A percentile compares a stretch with the other conserved stretches of the same genome.
These are phyloP conservation scores for Trichonephila inaurata DNA, from an alignment of 1,140 invertebrate species.

Conservation along the genomic window DNA sequence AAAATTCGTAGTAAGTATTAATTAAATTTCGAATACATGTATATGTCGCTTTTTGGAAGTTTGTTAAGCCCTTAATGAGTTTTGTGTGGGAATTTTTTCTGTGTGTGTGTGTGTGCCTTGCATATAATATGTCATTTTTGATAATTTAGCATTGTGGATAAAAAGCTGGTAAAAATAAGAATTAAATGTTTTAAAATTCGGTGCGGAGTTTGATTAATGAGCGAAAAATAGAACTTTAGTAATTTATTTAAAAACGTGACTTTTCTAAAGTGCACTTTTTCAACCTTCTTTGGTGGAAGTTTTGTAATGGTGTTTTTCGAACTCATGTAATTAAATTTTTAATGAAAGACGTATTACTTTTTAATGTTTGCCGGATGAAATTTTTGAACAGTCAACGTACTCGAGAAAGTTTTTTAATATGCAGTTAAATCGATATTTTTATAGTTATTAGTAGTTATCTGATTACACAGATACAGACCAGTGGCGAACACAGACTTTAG, in stretches of 20 bases:
- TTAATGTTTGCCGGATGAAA: no score
- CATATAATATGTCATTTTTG: background rate
- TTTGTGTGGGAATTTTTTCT: slow-evolving; percentile 8
- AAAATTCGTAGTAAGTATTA: slow-evolving; percentile 5
- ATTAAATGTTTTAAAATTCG: background rate
- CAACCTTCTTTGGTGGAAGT: background rate
- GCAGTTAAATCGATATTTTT: no score
- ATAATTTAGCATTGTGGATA: background rate
- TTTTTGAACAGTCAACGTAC: no score
- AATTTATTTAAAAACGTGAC: background rate
- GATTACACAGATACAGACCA: no score
- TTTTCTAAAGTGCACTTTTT: background rate
- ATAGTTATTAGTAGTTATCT: no score
- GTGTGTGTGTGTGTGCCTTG: background rate
- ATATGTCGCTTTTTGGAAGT: slow-evolving; percentile 30
- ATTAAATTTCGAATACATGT: slow-evolving; percentile 37
- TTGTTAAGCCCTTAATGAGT: slow-evolving; percentile 37
- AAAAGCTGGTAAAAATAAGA: background rate
- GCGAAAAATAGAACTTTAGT: background rate
- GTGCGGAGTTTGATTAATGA: background rate
- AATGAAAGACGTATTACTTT: no score
- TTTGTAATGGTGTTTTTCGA: no score
- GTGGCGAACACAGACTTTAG: no score
- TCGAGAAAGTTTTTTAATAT: no score
- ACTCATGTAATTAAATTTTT: no score